A percentile compares a stretch with the other conserved stretches of the same genome.
These are phyloP conservation scores for Galeopterus variegatus DNA, from an alignment of 2,113 vertebrate genomes.

Conservation along the genomic window DNA sequence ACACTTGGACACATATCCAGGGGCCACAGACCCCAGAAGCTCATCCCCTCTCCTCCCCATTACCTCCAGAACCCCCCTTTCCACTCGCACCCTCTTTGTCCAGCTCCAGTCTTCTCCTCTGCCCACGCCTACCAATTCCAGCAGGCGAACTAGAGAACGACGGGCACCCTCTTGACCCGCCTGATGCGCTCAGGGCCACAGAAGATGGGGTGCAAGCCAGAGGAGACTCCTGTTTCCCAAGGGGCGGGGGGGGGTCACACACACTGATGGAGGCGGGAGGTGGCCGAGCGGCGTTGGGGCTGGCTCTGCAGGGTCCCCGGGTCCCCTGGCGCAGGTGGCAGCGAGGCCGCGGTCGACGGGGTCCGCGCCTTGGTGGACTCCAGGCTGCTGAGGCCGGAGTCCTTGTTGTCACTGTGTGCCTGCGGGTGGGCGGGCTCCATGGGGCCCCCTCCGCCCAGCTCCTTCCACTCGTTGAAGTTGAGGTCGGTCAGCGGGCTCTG, in stretches of 20 bases:
- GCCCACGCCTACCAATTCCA: neutral
- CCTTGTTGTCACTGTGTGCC: constrained; percentile 84
- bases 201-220: neutral
- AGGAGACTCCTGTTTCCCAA: neutral
- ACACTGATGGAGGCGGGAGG: constrained; percentile 92
- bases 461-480: constrained; percentile 92
- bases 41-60: neutral
- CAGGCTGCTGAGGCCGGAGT: constrained; percentile 91
- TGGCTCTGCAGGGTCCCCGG: constrained; percentile 35
- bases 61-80: no score
- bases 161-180: neutral
- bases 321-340: constrained; percentile 63
- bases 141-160: neutral
- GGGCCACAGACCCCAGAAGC: neutral
- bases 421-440: constrained; percentile 31
- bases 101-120: neutral
- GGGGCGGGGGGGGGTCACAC: constrained; percentile 80
- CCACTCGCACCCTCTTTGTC: neutral
- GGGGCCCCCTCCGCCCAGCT: constrained; percentile 69
- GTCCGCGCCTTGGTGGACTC: constrained; percentile 90
- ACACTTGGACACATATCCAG: neutral
- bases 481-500: constrained; percentile 90
- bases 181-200: neutral
- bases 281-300: constrained; percentile 80
- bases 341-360: neutral